Conservation (phyloP, 92 coral and sea anemone species). For the Paramuricea clavata region DNA sequence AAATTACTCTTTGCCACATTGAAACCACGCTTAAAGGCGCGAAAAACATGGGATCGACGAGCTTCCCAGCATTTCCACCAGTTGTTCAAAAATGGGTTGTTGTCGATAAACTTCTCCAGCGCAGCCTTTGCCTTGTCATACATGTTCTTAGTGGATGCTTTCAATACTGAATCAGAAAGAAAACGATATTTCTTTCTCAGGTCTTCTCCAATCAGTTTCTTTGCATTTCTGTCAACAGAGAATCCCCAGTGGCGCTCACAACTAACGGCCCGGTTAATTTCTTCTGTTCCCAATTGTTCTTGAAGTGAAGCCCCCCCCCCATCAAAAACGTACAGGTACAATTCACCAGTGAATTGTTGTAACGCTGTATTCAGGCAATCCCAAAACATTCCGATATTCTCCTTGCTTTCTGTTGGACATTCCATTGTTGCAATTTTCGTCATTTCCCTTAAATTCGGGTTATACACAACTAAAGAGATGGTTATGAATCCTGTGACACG, state of each 20-base stretch:
- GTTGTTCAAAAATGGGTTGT: constrained; percentile 55
- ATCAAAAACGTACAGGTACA: constrained; percentile 65
- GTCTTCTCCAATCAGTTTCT: constrained; percentile 70
- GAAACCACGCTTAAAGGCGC: constrained; percentile 67
- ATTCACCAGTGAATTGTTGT: constrained; percentile 46
- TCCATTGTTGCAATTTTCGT: constrained; percentile 69
- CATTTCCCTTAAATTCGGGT: constrained; percentile 66
- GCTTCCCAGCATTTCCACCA: constrained; percentile 65
- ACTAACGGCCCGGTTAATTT: constrained; percentile 66
- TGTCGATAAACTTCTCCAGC: constrained; percentile 58
- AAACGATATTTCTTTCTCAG: constrained; percentile 61
- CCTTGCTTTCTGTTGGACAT: constrained; percentile 69
- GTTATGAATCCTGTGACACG: constrained; percentile 70
- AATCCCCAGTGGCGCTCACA: constrained; percentile 75
- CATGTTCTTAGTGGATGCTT: constrained; percentile 64
- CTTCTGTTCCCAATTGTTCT: constrained; percentile 66
- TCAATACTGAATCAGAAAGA: constrained; percentile 42
- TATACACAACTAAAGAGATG: constrained; percentile 65
- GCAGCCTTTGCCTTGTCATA: constrained; percentile 70
- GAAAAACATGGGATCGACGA: constrained; percentile 67
- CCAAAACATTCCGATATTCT: constrained; percentile 67
- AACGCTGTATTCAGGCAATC: constrained; percentile 57
- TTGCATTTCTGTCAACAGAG: constrained; percentile 70
- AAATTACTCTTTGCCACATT: constrained; percentile 64
- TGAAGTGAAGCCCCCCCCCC: constrained; percentile 68